phyloP scores from a whole-genome alignment of 2,888 invertebrate genomes.

The Lithosia quadra region DNA sequence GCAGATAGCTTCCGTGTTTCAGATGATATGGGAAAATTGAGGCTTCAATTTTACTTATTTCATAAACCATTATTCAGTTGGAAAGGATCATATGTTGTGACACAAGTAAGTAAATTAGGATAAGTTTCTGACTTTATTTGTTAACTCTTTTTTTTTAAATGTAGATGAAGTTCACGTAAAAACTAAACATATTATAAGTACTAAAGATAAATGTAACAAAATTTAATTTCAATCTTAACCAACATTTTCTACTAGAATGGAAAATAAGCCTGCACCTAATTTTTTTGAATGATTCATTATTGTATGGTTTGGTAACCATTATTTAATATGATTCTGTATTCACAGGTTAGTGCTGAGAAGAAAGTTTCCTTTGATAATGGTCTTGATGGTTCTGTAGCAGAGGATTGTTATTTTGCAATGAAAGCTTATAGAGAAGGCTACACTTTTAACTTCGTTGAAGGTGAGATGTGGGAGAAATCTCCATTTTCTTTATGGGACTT shows the following conservation, averaged over 20 bases:
- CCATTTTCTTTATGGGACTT: constrained; percentile 98
- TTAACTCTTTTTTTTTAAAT: no score
- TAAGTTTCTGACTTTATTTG: constrained; percentile 7
- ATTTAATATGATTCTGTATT: constrained; percentile 37
- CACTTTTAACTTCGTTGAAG: constrained; percentile 97
- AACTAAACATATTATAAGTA: neutral
- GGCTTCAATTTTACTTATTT: constrained; percentile 96
- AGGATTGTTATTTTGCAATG: constrained; percentile 99
- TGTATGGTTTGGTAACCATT: neutral
- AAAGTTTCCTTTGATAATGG: constrained; percentile 98
- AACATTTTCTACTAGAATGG: neutral
- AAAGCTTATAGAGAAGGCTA: constrained; percentile 96
- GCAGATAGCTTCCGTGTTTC: constrained; percentile 98
- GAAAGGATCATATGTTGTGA: constrained; percentile 99
- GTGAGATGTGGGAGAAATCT: constrained; percentile 99
- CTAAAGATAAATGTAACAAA: neutral
- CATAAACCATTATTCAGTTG: constrained; percentile 98
- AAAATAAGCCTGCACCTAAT: no score
- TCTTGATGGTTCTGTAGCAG: constrained; percentile 98
- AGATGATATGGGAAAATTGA: constrained; percentile 98
- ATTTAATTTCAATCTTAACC: neutral
- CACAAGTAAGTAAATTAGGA: constrained; percentile 89
- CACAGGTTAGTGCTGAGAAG: constrained; percentile 95
- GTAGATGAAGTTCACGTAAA: no score
- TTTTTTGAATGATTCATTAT: no score